Base-by-base conservation (phyloP, 2,888 invertebrate genomes). In the Drosophila falleni region DNA sequence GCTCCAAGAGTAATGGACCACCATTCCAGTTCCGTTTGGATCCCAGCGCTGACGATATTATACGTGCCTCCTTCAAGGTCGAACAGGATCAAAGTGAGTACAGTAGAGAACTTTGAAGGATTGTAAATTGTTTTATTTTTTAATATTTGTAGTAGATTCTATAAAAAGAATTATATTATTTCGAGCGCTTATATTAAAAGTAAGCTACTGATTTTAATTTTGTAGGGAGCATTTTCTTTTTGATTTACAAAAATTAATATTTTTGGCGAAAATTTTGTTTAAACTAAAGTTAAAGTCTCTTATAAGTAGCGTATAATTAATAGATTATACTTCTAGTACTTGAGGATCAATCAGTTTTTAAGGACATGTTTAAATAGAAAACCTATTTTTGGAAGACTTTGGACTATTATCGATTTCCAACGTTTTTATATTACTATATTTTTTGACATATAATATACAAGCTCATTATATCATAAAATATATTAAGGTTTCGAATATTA, bases 1-100 rank as follows among this genome's bases (percentile, higher is more conserved):
- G 98, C 77, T 97, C 97, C 0, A 98, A 97, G 92, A 97, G 97
- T 89, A 98, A 98, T 91, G 98, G 98, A 0, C 98, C 98, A 44
- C 98, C 98, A n/a, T 98, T 98, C 94, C 96, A 97, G 87, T 97
- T 99, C 93, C 94, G 97, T 83, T 94, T 98, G 93, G 98, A 98
- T 90, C 97, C 98, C 41, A 97, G 97, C 81, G 98, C 98, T 4
- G 97, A 97, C 92, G 98, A 98, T 91, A 96, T 98, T 75, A 98
- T 98, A 75, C 94, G 97, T 89, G 97, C 98, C 37, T 98, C 98
- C 29, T 98, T 99, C 93, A 98, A 97, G 94, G 98, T 99, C 59
- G 97, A 98, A 93, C 98, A 98, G 93, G 98, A 98, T 94, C 98
- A 97, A 93, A 98, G 97, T 97, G 92, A 94, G 96, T 94, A 77